phyloP scores from a whole-genome alignment of 2,888 invertebrate genomes.

The Lepidocyrtoides sp. region DNA sequence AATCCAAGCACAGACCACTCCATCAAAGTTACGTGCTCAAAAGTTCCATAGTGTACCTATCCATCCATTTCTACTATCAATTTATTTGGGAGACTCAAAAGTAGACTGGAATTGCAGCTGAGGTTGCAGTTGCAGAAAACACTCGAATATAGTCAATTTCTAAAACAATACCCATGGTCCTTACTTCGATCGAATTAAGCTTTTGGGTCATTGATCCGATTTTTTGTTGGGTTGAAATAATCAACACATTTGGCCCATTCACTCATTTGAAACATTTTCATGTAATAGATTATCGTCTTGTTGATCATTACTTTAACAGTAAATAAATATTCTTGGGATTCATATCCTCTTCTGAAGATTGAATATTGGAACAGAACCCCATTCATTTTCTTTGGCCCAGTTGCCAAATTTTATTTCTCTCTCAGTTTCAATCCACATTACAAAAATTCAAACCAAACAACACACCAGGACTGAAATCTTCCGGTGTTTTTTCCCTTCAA shows the following conservation, averaged over 20 bases:
- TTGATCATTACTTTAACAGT: not conserved
- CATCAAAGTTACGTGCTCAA: too few relatives aligned
- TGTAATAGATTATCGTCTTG: not conserved
- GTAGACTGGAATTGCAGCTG: not conserved
- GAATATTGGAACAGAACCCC: not conserved
- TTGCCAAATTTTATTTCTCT: constrained; percentile 20
- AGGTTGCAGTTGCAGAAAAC: too few relatives aligned
- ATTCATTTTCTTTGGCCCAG: not conserved
- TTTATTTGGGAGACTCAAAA: too few relatives aligned
- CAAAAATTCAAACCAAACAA: constrained; percentile 21
- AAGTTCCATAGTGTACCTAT: too few relatives aligned
- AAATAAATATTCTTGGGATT: not conserved
- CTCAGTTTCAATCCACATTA: constrained; percentile 4
- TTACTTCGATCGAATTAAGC: not conserved
- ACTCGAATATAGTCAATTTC: too few relatives aligned
- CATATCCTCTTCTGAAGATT: not conserved
- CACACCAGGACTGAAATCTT: constrained; percentile 25
- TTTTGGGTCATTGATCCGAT: not conserved
- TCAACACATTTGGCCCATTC: not conserved
- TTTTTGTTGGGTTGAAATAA: not conserved
- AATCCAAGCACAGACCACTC: too few relatives aligned
- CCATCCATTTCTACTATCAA: too few relatives aligned
- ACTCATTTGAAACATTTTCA: not conserved
- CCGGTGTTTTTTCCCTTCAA: not conserved
- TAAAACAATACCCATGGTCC: too few relatives aligned